Evolutionary conservation across 2,113 vertebrate genomes (phyloP).

Genomic region (Poeciliopsis occidentalis): DNA sequence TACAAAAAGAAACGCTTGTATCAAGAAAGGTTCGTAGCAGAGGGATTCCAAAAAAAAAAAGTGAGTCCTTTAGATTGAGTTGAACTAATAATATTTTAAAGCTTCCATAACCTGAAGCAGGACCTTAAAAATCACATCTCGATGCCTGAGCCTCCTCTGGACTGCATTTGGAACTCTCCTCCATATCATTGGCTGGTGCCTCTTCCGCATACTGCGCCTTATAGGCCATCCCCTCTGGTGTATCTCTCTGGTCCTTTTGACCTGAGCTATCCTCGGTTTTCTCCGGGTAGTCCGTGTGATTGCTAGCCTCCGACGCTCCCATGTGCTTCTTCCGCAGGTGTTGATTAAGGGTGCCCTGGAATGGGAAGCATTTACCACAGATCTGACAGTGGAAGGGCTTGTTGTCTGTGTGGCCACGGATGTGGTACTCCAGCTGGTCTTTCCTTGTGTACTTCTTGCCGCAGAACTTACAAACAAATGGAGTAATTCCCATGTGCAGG

Average conservation of each 20-base stretch:
- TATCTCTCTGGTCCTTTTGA: slow-evolving; percentile 86
- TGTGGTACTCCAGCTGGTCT: slow-evolving; percentile 98
- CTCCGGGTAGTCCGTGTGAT: slow-evolving; percentile 87
- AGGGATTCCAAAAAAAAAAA: slow-evolving; percentile 55
- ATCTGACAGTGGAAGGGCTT: slow-evolving; percentile 99
- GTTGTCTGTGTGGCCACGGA: slow-evolving; percentile 98
- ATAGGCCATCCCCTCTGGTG: slow-evolving; percentile 87
- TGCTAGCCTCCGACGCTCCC: slow-evolving; percentile 84
- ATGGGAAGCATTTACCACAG: slow-evolving; percentile 98
- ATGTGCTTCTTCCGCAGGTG: slow-evolving; percentile 99
- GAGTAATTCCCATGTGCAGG: slow-evolving; percentile 98
- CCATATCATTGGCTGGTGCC: slow-evolving; percentile 68
- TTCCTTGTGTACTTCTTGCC: slow-evolving; percentile 99
- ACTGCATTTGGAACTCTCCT: slow-evolving; percentile 78
- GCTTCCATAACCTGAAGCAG: slow-evolving; percentile 74
- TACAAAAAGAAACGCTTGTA: slow-evolving; percentile 74
- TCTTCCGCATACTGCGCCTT: slow-evolving; percentile 78
- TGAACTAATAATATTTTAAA: slow-evolving; percentile 74
- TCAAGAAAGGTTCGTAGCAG: slow-evolving; percentile 59
- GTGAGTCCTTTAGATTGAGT: slow-evolving; percentile 55
- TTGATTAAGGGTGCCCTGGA: slow-evolving; percentile 98
- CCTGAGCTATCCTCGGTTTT: slow-evolving; percentile 86
- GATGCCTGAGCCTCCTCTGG: slow-evolving; percentile 76
- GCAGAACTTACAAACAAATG: slow-evolving; percentile 98
- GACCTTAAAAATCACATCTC: slow-evolving; percentile 78